These are phyloP conservation scores for Solea senegalensis DNA, from an alignment of 2,113 vertebrate genomes.

Conservation along the genomic window DNA sequence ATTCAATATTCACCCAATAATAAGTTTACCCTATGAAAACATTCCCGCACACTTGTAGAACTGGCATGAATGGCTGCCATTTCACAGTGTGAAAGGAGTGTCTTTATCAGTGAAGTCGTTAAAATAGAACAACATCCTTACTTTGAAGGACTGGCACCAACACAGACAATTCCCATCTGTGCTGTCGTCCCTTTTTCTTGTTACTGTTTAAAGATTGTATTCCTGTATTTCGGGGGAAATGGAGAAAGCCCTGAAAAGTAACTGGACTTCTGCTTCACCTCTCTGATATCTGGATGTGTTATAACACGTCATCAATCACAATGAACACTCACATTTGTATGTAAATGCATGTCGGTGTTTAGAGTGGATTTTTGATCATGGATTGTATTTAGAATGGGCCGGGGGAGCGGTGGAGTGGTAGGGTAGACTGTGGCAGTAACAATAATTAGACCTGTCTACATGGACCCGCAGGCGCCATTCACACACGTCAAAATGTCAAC, in stretches of 20 bases:
- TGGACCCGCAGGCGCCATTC: conserved; percentile 9
- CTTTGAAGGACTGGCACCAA: background rate
- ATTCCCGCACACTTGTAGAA: too few species aligned
- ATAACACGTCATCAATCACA: conserved; percentile 5
- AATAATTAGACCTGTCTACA: conserved; percentile 39
- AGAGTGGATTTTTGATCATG: background rate
- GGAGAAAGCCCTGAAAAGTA: background rate
- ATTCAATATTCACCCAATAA: too few species aligned
- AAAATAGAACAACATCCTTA: too few species aligned
- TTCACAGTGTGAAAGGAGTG: too few species aligned
- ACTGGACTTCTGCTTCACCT: background rate
- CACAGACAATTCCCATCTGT: background rate
- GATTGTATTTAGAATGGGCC: background rate
- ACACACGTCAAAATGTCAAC: conserved; percentile 30
- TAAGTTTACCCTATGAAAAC: too few species aligned
- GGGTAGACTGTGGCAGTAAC: conserved; percentile 7
- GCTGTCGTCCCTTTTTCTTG: background rate
- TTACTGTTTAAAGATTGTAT: background rate
- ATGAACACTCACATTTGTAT: conserved; percentile 17
- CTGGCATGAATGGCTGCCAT: too few species aligned
- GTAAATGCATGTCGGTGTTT: conserved; percentile 8
- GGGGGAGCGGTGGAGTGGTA: conserved; percentile 1
- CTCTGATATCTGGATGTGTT: background rate
- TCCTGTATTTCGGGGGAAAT: background rate
- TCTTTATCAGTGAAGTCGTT: background rate